Percentiles rank a stretch among this genome's conserved stretches.
Evolutionary conservation across 2,797 vertebrate species (phyloP).

Genomic region (Halcyon chelicuti): DNA sequence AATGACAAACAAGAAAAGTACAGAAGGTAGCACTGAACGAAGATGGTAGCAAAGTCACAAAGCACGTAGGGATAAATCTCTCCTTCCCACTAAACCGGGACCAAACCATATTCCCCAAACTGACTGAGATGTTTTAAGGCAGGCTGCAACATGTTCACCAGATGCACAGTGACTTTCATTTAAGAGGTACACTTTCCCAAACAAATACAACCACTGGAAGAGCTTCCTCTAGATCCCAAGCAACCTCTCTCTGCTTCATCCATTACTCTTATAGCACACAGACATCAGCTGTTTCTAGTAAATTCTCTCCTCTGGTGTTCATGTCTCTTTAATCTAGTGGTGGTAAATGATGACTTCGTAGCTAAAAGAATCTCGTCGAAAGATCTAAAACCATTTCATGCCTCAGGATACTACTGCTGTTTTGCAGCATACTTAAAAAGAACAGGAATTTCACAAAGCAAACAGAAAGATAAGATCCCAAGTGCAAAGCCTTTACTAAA

Average conservation of each 20-base stretch:
- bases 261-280: background rate
- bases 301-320: background rate
- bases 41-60: background rate
- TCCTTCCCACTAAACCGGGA: background rate
- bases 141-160: background rate
- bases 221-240: background rate
- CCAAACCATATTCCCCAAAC: background rate
- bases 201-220: background rate
- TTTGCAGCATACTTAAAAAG: background rate
- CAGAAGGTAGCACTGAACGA: rapidly evolving
- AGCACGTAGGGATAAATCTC: background rate
- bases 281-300: background rate
- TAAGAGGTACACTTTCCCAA: background rate
- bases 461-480: background rate
- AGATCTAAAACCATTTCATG: background rate
- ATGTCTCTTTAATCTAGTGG: background rate
- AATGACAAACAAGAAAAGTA: background rate
- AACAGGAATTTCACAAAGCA: background rate
- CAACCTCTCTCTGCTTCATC: background rate
- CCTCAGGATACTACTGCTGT: background rate
- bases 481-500: background rate
- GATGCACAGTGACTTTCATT: rapidly evolving
- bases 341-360: background rate
- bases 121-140: background rate
- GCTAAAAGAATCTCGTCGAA: background rate